Percentiles rank a stretch among this genome's conserved stretches.
These are phyloP conservation scores for Montipora cactus DNA, from an alignment of 64 coral and sea anemone species.

Conservation along the genomic window DNA sequence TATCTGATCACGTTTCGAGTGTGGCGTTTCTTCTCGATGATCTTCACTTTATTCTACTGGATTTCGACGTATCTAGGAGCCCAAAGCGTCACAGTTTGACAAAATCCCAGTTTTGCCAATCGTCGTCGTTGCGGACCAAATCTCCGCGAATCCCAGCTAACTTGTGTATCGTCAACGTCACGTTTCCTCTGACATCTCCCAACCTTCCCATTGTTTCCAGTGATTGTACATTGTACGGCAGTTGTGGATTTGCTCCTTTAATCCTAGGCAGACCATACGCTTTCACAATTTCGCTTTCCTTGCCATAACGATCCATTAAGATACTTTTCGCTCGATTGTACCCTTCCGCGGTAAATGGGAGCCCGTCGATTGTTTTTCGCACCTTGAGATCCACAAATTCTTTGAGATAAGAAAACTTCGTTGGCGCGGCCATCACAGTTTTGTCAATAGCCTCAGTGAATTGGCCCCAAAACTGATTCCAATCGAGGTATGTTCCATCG, in stretches of 20 bases:
- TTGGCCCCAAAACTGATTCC: not conserved
- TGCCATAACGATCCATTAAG: slow-evolving; percentile 29
- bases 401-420: slow-evolving; percentile 45
- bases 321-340: slow-evolving; percentile 55
- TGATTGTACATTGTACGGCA: slow-evolving; percentile 61
- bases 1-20: slow-evolving; percentile 9
- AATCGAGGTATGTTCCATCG: slow-evolving; percentile 9
- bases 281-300: slow-evolving; percentile 51
- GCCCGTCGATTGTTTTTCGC: slow-evolving; percentile 59
- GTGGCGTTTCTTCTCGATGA: slow-evolving; percentile 24
- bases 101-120: slow-evolving; percentile 74
- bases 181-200: slow-evolving; percentile 67
- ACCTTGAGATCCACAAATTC: slow-evolving; percentile 54
- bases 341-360: slow-evolving; percentile 70
- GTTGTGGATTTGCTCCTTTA: slow-evolving; percentile 30
- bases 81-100: slow-evolving; percentile 38
- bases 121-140: slow-evolving; percentile 57
- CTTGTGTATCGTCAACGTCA: slow-evolving; percentile 10
- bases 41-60: slow-evolving; percentile 31
- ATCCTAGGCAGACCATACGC: slow-evolving; percentile 48
- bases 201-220: slow-evolving; percentile 70
- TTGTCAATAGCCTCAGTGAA: not conserved
- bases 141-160: slow-evolving; percentile 33
- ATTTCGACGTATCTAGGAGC: slow-evolving; percentile 44
- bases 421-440: not conserved